Conservation (phyloP, 2,113 vertebrate species). For the Syrrhaptes paradoxus region DNA sequence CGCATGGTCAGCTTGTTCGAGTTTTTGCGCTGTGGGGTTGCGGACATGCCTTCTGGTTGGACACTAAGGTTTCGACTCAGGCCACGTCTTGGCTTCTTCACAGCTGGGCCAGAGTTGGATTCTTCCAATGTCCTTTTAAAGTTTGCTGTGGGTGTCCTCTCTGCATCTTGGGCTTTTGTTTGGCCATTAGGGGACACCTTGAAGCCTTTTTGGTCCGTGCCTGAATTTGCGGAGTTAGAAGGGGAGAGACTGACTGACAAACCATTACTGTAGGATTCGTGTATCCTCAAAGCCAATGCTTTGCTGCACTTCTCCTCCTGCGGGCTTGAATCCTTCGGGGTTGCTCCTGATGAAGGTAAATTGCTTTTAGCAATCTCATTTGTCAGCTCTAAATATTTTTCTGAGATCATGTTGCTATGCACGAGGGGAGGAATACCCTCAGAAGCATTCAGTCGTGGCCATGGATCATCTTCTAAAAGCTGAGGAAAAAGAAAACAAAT, state of each 20-base stretch:
- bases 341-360: neutral
- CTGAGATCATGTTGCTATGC: conserved; percentile 68
- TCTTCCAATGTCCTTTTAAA: conserved; percentile 84
- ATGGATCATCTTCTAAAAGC: conserved; percentile 76
- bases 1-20: conserved; percentile 71
- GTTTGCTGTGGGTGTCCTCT: conserved; percentile 68
- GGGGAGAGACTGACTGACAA: conserved; percentile 66
- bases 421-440: conserved; percentile 76
- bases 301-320: conserved; percentile 75
- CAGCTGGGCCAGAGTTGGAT: conserved; percentile 74
- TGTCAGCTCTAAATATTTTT: conserved; percentile 69
- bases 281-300: conserved; percentile 68
- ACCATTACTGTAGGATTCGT: conserved; percentile 69
- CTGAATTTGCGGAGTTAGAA: conserved; percentile 67
- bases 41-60: conserved; percentile 43
- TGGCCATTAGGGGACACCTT: conserved; percentile 63
- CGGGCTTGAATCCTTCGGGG: conserved; percentile 33
- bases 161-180: conserved; percentile 73
- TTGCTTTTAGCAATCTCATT: conserved; percentile 67
- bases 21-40: conserved; percentile 57
- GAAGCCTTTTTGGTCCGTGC: conserved; percentile 72
- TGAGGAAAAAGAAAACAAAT: conserved; percentile 21
- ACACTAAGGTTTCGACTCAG: conserved; percentile 30
- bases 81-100: conserved; percentile 77
- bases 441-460: conserved; percentile 71